phyloP scores from a whole-genome alignment of 2,113 vertebrate genomes.

The Serinus canaria region DNA sequence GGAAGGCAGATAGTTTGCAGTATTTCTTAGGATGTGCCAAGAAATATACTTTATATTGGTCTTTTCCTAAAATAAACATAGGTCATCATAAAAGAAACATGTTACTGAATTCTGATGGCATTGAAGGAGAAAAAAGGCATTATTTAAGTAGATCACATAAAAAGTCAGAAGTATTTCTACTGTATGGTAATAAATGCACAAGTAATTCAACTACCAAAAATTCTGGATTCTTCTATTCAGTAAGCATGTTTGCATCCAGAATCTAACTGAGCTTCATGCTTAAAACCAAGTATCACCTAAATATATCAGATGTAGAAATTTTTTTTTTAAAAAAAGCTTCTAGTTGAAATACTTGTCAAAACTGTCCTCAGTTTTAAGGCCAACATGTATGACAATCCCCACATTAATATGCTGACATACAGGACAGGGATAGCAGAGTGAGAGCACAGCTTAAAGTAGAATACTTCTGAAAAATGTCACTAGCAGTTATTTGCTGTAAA shows the following conservation, averaged over 20 bases:
- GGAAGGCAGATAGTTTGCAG: background rate
- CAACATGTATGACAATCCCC: background rate
- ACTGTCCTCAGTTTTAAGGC: slow-evolving; percentile 36
- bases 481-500: slow-evolving; percentile 19
- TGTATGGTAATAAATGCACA: background rate
- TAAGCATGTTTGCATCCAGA: background rate
- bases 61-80: background rate
- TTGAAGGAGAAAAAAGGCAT: background rate
- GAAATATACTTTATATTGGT: background rate
- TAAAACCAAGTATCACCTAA: background rate
- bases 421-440: background rate
- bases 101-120: background rate
- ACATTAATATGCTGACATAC: background rate
- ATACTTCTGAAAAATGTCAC: slow-evolving; percentile 10
- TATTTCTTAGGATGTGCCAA: background rate
- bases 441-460: background rate
- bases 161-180: background rate
- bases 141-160: background rate
- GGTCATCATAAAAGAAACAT: background rate
- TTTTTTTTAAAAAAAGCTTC: background rate
- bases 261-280: background rate
- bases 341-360: slow-evolving; percentile 37
- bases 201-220: background rate
- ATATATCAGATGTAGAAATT: background rate
- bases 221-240: background rate